Evolutionary conservation across 2,113 vertebrate species (phyloP), one percentile per base, ranked within the genome.

Genomic region (Gorsachius goisagi): DNA sequence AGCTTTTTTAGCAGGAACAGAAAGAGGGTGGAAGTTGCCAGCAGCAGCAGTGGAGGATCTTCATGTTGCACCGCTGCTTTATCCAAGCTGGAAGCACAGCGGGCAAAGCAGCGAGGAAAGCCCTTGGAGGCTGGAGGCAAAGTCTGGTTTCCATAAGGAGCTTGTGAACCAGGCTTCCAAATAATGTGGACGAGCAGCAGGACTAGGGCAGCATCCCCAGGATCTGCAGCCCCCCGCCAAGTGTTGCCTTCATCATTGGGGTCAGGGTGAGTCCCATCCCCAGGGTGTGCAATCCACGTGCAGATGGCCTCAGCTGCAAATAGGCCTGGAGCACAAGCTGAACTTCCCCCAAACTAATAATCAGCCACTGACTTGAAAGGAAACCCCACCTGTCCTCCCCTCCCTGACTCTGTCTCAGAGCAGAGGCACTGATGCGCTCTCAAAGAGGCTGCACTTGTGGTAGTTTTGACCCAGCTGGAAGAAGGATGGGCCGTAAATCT

Each of bases 391-490:
- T 93, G 86, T 69, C 56, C 58, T 87, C 21, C 24, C 26, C 53
- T 95, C 62, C 41, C 66, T 68, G 62, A 11, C 55, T 86, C 52
- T 72, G 52, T 86, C 52, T 72, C 47, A 67, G 91, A 91, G 89
- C 71, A 67, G 60, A 90, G 71, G 66, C 84, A 72, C 66, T 0
- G 0, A 50, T 53, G 66, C 9, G 12, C 77, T 92, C 58, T 82
- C 5, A 2, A n/a, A 79, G 55, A 82, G 64, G 53, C 77, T 85
- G 80, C 60, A 89, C 59, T 94, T 77, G 75, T 73, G 82, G 45
- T 83, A 62, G 74, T 93, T 96, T 85, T 94, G 93, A 95, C 95
- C 96, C 96, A 95, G 84, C 77, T 96, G 95, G 81, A 94, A 85
- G 62, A 93, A 85, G 89, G 87, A 92, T 80, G 89, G 79, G 59